A percentile compares a stretch with the other conserved stretches of the same genome.
phyloP scores from a whole-genome alignment of 1,140 invertebrate genomes.

The Phymorhynchus buccinoides region DNA sequence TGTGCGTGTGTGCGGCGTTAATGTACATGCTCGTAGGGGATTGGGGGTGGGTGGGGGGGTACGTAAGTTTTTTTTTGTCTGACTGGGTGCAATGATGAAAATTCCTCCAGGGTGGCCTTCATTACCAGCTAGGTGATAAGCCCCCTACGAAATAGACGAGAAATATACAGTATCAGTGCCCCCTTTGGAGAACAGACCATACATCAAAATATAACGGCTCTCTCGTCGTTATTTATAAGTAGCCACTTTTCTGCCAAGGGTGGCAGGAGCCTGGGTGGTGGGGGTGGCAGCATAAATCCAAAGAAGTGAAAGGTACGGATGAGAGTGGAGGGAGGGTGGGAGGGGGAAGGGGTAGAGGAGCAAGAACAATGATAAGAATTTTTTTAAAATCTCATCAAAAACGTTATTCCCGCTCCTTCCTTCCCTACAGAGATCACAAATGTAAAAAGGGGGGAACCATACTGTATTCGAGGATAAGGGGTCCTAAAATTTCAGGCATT shows the following conservation, averaged over 20 bases:
- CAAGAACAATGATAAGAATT: background rate
- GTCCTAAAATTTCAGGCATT: background rate
- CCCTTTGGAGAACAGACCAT: background rate
- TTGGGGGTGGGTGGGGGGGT: background rate
- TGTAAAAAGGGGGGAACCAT: background rate
- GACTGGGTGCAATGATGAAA: background rate
- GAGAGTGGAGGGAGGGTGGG: background rate
- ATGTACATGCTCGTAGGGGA: background rate
- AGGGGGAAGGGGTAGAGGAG: background rate
- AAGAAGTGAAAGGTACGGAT: background rate
- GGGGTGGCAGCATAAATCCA: too few relatives aligned
- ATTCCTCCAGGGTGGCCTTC: background rate
- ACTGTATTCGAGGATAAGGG: background rate
- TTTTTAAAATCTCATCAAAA: background rate
- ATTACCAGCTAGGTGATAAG: background rate
- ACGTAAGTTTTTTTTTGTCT: background rate
- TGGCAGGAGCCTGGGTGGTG: too few relatives aligned
- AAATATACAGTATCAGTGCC: background rate
- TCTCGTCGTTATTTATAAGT: background rate
- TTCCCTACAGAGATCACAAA: background rate
- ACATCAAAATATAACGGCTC: background rate
- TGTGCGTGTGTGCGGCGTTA: slow-evolving; percentile 5
- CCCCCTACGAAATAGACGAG: background rate
- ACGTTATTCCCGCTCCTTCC: background rate
- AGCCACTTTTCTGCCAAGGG: background rate